A percentile compares a stretch with the other conserved stretches of the same genome.
Evolutionary conservation across 1,140 invertebrate species (phyloP).

Genomic region (Globodera ellingtonae): DNA sequence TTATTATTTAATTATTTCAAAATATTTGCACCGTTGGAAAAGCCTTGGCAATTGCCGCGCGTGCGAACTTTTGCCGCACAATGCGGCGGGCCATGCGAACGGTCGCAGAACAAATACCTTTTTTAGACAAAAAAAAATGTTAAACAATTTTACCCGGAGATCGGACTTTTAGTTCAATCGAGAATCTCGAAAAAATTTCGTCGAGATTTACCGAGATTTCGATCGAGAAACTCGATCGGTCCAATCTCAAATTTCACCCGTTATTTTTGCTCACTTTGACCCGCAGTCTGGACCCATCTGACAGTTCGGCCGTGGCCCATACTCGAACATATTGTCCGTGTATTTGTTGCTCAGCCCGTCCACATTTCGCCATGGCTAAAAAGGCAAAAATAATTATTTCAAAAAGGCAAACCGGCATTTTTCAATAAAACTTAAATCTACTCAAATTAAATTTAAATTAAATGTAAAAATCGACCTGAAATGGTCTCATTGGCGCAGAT

Average conservation of each 20-base stretch:
- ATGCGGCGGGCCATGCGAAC: slow-evolving; percentile 41
- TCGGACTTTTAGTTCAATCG: not conserved
- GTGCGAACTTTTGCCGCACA: slow-evolving; percentile 57
- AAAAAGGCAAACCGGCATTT: slow-evolving; percentile 28
- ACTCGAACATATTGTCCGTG: slow-evolving; percentile 59
- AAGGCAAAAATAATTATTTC: slow-evolving; percentile 21
- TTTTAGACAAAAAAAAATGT: not conserved
- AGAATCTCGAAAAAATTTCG: too few species aligned
- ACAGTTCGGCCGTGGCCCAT: slow-evolving; percentile 57
- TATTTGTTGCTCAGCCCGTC: slow-evolving; percentile 60
- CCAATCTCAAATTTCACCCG: too few species aligned
- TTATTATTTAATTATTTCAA: slow-evolving; percentile 26
- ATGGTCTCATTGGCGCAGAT: slow-evolving; percentile 47
- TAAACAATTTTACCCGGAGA: not conserved
- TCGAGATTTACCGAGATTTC: too few species aligned
- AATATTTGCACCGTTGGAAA: slow-evolving; percentile 17
- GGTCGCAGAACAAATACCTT: slow-evolving; percentile 59
- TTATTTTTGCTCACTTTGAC: slow-evolving; percentile 40
- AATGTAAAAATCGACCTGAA: slow-evolving; percentile 47
- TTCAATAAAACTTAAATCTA: too few species aligned
- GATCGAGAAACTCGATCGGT: too few species aligned
- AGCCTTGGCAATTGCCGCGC: slow-evolving; percentile 52
- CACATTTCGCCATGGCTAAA: slow-evolving; percentile 56
- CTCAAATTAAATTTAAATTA: too few species aligned
- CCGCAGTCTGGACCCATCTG: slow-evolving; percentile 50